phyloP scores from a whole-genome alignment of 2,888 invertebrate genomes.

The Sturmia bella region DNA sequence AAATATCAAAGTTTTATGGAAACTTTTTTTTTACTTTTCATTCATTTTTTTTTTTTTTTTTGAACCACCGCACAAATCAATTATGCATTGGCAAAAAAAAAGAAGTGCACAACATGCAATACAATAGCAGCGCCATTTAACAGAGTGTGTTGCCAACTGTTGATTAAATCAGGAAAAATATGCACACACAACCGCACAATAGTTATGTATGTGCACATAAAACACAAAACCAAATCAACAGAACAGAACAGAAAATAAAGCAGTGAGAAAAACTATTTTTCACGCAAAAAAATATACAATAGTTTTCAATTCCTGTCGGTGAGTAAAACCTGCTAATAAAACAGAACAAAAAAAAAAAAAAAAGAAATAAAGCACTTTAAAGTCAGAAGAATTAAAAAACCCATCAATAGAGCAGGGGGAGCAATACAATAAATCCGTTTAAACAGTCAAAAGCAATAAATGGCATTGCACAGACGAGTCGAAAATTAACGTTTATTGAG shows the following conservation, averaged over 20 bases:
- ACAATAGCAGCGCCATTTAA: conserved; percentile 45
- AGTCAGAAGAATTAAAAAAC: neutral
- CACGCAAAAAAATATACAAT: conserved; percentile 23
- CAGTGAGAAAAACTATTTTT: neutral
- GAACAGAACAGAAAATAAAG: neutral
- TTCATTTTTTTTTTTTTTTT: conserved; percentile 13
- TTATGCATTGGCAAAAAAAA: conserved; percentile 32
- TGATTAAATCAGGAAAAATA: conserved; percentile 39
- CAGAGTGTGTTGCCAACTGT: conserved; percentile 55
- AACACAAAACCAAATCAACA: neutral
- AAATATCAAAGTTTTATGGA: conserved; percentile 44
- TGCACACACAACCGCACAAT: neutral
- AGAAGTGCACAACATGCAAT: conserved; percentile 27
- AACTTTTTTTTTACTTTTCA: conserved; percentile 18
- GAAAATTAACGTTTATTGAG: too few species aligned
- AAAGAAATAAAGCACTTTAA: conserved; percentile 14
- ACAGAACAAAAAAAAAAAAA: too few species aligned
- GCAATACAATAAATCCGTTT: conserved; percentile 46
- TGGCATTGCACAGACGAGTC: too few species aligned
- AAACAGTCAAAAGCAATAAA: conserved; percentile 18
- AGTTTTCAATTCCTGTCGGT: conserved; percentile 43
- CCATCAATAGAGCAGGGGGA: neutral
- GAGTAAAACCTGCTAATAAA: neutral
- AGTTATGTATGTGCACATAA: neutral
- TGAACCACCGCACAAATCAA: conserved; percentile 43